A percentile compares a stretch with the other conserved stretches of the same genome.
These are phyloP conservation scores for Orthochromis malagaraziensis DNA, from an alignment of 2,113 vertebrate species.

Conservation along the genomic window DNA sequence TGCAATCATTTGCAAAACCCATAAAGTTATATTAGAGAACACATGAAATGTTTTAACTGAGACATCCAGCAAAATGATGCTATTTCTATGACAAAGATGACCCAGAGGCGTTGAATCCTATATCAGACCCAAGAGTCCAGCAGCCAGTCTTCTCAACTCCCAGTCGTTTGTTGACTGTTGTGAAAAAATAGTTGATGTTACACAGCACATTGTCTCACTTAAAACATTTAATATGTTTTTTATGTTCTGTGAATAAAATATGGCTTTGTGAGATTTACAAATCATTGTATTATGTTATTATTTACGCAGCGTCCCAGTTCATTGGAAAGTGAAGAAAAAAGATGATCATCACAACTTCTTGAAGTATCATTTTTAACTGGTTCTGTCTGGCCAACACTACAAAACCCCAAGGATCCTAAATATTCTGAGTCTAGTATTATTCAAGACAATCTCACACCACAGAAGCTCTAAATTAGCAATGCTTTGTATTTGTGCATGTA, in stretches of 20 bases:
- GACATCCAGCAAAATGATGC: background rate
- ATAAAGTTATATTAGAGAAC: background rate
- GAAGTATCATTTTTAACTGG: background rate
- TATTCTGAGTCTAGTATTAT: background rate
- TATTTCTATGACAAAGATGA: background rate
- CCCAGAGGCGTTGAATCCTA: background rate
- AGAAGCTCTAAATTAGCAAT: background rate
- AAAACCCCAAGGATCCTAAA: background rate
- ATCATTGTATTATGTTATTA: background rate
- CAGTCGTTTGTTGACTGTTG: background rate
- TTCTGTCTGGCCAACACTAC: background rate
- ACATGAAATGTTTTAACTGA: background rate
- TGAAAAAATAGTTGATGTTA: background rate
- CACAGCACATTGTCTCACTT: background rate
- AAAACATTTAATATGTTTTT: background rate
- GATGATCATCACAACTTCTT: background rate
- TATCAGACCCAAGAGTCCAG: background rate
- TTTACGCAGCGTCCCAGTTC: background rate
- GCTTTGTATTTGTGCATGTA: background rate
- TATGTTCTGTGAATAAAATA: background rate
- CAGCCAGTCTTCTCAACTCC: background rate
- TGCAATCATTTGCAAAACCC: background rate
- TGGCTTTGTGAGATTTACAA: background rate
- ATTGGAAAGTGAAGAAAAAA: background rate
- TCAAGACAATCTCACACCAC: background rate